Conservation (phyloP, 1,140 invertebrate genomes). For the Lepidurus apus region DNA sequence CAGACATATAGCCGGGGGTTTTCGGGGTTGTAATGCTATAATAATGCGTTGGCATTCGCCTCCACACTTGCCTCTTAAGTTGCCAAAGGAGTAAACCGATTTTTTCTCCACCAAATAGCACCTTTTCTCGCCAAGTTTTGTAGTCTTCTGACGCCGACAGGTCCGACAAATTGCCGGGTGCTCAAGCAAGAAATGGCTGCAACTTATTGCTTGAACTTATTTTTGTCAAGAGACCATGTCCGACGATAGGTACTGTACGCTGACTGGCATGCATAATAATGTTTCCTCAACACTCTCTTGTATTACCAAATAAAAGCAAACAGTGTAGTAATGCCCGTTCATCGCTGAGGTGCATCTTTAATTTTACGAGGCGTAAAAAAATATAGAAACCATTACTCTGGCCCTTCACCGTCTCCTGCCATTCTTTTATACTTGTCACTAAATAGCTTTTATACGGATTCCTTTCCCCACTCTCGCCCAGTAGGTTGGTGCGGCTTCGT, state of each 20-base stretch:
- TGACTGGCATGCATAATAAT: not conserved
- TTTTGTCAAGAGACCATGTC: not conserved
- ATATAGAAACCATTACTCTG: not conserved
- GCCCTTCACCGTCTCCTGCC: not conserved
- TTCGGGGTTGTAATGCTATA: too few species aligned
- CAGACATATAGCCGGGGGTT: not conserved
- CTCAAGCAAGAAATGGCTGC: not conserved
- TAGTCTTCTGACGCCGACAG: conserved; percentile 6
- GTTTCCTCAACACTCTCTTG: not conserved
- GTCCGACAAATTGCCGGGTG: not conserved
- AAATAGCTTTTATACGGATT: not conserved
- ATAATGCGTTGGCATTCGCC: not conserved
- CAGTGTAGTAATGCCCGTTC: not conserved
- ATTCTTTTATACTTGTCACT: conserved; percentile 8
- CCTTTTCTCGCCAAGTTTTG: not conserved
- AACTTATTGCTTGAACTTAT: conserved; percentile 7
- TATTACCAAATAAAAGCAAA: conserved; percentile 10
- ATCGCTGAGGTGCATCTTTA: not conserved
- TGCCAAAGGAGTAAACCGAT: not conserved
- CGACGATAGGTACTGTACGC: not conserved
- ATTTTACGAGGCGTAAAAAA: not conserved
- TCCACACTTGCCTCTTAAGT: not conserved
- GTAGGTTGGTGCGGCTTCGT: not conserved
- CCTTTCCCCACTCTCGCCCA: not conserved
- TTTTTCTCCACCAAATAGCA: not conserved